These are phyloP conservation scores for Planococcus citri DNA, from an alignment of 1,140 invertebrate genomes.

Conservation along the genomic window DNA sequence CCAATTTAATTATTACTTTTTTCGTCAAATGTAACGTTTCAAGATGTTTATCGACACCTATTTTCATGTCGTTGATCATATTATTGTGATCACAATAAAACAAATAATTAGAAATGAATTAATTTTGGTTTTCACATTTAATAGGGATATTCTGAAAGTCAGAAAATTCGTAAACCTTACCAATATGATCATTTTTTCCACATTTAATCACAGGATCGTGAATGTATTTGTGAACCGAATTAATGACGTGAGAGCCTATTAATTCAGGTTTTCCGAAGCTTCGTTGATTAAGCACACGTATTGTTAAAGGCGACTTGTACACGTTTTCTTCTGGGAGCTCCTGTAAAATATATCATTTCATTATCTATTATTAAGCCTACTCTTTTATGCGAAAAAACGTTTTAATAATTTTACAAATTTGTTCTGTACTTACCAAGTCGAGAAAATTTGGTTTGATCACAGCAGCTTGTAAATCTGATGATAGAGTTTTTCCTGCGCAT, in stretches of 20 bases:
- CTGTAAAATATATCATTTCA: no score
- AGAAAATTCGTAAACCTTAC: no score
- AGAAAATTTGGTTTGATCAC: conserved; percentile 79
- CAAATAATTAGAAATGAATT: not conserved
- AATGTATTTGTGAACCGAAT: conserved; percentile 68
- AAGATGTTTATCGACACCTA: not conserved
- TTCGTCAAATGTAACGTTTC: not conserved
- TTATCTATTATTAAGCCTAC: no score
- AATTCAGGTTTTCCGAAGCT: conserved; percentile 78
- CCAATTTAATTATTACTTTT: not conserved
- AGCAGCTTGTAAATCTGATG: conserved; percentile 67
- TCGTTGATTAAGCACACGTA: conserved; percentile 75
- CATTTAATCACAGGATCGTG: conserved; percentile 51
- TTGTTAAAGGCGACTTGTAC: conserved; percentile 76
- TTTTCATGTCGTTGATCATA: not conserved
- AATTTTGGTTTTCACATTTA: not conserved
- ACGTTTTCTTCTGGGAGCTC: conserved; percentile 35
- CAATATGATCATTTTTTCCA: conserved; percentile 47
- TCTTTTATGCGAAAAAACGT: no score
- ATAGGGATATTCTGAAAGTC: conserved; percentile 32
- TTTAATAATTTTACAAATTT: not conserved
- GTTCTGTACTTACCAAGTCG: conserved; percentile 58
- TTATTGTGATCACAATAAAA: not conserved
- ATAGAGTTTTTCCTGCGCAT: conserved; percentile 70
- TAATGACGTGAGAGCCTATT: conserved; percentile 77